phyloP scores from a whole-genome alignment of 2,113 vertebrate genomes.

The Pomatostomus ruficeps region DNA sequence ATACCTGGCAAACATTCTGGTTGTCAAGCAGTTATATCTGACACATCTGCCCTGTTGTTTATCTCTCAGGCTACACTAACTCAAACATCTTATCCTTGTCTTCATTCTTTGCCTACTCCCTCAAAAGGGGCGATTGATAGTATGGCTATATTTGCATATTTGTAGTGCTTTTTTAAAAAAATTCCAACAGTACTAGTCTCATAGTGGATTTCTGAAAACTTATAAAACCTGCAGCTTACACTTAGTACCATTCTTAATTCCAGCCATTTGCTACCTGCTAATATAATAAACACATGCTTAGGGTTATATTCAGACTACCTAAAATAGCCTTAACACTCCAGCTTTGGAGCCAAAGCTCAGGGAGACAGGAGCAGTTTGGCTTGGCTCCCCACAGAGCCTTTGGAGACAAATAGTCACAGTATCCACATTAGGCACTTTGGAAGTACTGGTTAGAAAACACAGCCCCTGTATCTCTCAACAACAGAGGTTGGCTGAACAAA shows the following conservation, averaged over 20 bases:
- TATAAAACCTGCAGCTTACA: not conserved
- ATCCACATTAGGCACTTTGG: not conserved
- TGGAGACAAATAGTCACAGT: not conserved
- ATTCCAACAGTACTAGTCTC: not conserved
- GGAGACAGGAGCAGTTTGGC: not conserved
- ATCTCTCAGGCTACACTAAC: not conserved
- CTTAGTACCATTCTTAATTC: not conserved
- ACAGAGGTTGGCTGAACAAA: not conserved
- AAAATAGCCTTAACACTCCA: not conserved
- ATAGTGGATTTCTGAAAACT: not conserved
- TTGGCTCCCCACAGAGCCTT: not conserved
- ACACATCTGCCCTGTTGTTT: slow-evolving; percentile 65
- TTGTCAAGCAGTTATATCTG: slow-evolving; percentile 45
- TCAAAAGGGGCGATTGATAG: not conserved
- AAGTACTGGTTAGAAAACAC: not conserved
- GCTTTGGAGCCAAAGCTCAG: not conserved
- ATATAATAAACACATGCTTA: not conserved
- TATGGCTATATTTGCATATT: not conserved
- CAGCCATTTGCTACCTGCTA: not conserved
- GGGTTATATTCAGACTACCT: not conserved
- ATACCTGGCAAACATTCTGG: not conserved
- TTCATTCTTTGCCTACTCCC: not conserved
- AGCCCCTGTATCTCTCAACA: not conserved
- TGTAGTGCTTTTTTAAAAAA: too few relatives aligned
- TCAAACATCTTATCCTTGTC: not conserved